These are phyloP conservation scores for Nemoura dubitans DNA, from an alignment of 2,888 invertebrate genomes.

Conservation along the genomic window DNA sequence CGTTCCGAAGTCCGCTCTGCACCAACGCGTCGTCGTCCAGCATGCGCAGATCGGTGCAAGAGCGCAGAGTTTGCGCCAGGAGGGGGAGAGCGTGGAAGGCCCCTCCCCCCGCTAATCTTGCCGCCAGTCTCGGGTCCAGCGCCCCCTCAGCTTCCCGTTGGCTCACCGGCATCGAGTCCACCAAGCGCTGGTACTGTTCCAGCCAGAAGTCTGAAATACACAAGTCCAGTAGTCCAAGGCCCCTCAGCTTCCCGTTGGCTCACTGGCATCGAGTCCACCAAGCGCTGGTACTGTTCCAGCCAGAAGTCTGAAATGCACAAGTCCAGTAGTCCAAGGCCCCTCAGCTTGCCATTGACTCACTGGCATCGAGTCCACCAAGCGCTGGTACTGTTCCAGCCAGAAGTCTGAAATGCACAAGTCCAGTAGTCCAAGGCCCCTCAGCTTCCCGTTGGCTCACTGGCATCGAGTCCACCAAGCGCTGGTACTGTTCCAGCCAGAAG, in stretches of 20 bases:
- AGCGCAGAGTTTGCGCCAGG: conserved; percentile 69
- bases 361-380: too few species aligned
- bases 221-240: too few species aligned
- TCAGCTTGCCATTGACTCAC: too few species aligned
- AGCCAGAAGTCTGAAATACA: conserved; percentile 78
- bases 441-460: too few species aligned
- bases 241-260: too few species aligned
- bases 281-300: conserved; percentile 83
- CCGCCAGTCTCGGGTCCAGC: conserved; percentile 74
- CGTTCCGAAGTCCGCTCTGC: conserved; percentile 50
- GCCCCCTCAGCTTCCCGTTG: conserved; percentile 69
- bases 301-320: too few species aligned
- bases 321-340: too few species aligned
- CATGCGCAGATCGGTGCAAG: conserved; percentile 59
- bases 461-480: too few species aligned
- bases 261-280: conserved; percentile 79
- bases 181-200: conserved; percentile 81
- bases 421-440: too few species aligned
- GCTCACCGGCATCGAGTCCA: conserved; percentile 78
- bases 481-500: too few species aligned
- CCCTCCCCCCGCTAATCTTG: conserved; percentile 74
- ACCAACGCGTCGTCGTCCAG: not conserved
- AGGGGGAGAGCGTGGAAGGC: conserved; percentile 81
- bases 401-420: too few species aligned
- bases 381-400: too few species aligned